Percentiles rank a stretch among this genome's conserved stretches.
These are phyloP conservation scores for Heliornis fulica DNA, from an alignment of 2,113 vertebrate species.

Conservation along the genomic window DNA sequence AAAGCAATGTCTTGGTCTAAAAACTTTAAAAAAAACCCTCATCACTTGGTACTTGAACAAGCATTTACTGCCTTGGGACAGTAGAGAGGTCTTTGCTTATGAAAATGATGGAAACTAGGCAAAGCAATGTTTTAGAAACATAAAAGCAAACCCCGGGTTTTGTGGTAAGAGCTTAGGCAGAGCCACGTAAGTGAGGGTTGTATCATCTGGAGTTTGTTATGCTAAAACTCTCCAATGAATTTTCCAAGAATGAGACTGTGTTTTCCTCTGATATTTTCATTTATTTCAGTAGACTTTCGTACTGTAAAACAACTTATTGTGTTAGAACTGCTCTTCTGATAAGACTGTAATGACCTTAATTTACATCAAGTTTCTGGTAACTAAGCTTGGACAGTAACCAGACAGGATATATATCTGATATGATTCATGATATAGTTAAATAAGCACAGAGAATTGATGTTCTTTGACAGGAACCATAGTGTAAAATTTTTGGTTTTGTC, in stretches of 20 bases:
- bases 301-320: neutral
- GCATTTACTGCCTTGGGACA: neutral
- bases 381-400: neutral
- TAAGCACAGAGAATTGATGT: neutral
- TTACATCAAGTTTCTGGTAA: neutral
- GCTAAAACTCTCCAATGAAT: slow-evolving; percentile 4
- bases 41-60: neutral
- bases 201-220: neutral
- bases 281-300: neutral
- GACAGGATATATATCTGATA: neutral
- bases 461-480: neutral
- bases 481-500: neutral
- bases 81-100: neutral
- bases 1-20: neutral
- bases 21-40: neutral
- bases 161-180: neutral
- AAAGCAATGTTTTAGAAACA: neutral
- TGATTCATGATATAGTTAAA: neutral
- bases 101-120: neutral
- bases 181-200: neutral
- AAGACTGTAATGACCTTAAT: neutral
- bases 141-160: neutral
- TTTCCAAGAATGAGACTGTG: neutral
- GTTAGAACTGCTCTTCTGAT: neutral
- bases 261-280: neutral